Percentiles rank a stretch among this genome's conserved stretches.
These are phyloP conservation scores for Tachina lurida DNA, from an alignment of 2,888 invertebrate genomes.

Conservation along the genomic window DNA sequence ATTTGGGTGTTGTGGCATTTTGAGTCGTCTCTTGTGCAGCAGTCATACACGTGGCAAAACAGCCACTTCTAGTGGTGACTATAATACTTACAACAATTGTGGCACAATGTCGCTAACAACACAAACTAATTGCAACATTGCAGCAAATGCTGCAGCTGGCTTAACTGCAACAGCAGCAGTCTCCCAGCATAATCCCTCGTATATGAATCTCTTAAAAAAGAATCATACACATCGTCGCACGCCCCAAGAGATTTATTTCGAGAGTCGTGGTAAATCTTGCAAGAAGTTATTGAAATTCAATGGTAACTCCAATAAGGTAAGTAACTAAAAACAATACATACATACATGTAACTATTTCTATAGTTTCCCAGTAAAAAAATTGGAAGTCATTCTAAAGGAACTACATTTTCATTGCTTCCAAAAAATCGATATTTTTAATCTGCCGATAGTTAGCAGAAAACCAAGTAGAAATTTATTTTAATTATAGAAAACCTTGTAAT, in stretches of 20 bases:
- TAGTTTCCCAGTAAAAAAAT: too few species aligned
- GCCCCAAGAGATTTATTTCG: conserved; percentile 88
- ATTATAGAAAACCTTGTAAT: too few species aligned
- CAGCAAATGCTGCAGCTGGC: background rate
- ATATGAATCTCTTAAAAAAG: conserved; percentile 65
- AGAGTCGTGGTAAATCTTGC: conserved; percentile 92
- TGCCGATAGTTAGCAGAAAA: too few species aligned
- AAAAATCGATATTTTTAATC: too few species aligned
- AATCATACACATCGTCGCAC: conserved; percentile 79
- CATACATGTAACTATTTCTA: background rate
- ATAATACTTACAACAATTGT: conserved; percentile 68
- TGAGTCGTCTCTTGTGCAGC: conserved; percentile 77
- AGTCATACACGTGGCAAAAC: conserved; percentile 75
- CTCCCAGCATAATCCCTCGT: conserved; percentile 59
- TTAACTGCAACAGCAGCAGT: conserved; percentile 43
- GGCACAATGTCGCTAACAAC: conserved; percentile 46
- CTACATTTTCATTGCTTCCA: too few species aligned
- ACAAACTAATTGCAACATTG: conserved; percentile 49
- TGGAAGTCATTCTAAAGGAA: too few species aligned
- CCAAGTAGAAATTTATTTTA: too few species aligned
- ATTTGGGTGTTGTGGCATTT: conserved; percentile 78
- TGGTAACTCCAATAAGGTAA: conserved; percentile 91
- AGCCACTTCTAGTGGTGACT: conserved; percentile 76
- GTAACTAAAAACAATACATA: conserved; percentile 67
- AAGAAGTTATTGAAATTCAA: conserved; percentile 91